Percentiles rank a stretch among this genome's conserved stretches.
Conservation (phyloP, 2,888 invertebrate species). For the Eristalinus sepulchralis region DNA sequence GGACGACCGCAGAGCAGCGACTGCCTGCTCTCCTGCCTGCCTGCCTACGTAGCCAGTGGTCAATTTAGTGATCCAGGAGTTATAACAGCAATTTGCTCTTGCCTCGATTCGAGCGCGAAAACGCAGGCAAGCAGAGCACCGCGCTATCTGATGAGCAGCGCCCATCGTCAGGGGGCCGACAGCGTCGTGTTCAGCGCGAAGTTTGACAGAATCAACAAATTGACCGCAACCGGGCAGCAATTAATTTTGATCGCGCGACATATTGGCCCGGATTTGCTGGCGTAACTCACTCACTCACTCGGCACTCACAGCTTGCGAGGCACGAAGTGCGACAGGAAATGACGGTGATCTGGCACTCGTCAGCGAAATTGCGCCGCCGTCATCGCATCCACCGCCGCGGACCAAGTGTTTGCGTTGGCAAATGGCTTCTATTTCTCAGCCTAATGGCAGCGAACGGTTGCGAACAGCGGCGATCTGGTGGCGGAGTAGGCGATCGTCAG, state of each 20-base stretch:
- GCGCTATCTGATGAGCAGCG: not conserved
- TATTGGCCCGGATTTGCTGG: not conserved
- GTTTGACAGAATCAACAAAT: not conserved
- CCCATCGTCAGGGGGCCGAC: slow-evolving; percentile 1
- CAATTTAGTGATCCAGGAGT: slow-evolving; percentile 33
- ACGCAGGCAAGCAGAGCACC: not conserved
- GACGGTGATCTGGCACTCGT: slow-evolving; percentile 25
- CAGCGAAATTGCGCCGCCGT: not conserved
- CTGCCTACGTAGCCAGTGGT: slow-evolving; percentile 22
- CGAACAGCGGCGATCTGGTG: not conserved
- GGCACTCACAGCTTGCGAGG: slow-evolving; percentile 16
- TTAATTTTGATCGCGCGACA: slow-evolving; percentile 41
- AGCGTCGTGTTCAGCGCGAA: not conserved
- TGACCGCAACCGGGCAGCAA: slow-evolving; percentile 41
- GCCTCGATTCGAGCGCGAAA: slow-evolving; percentile 21
- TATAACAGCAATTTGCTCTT: slow-evolving; percentile 54
- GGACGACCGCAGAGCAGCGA: not conserved
- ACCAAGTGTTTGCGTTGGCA: not conserved
- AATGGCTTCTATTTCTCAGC: slow-evolving; percentile 8
- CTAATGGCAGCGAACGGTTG: not conserved
- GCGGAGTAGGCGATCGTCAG: slow-evolving; percentile 29
- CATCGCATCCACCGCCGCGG: not conserved
- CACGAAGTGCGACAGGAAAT: slow-evolving; percentile 54
- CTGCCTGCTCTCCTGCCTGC: not conserved
- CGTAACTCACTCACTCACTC: slow-evolving; percentile 3